Percentiles rank a stretch among this genome's conserved stretches.
phyloP scores from a whole-genome alignment of 2,797 vertebrate genomes.

The Halcyon leucocephala region DNA sequence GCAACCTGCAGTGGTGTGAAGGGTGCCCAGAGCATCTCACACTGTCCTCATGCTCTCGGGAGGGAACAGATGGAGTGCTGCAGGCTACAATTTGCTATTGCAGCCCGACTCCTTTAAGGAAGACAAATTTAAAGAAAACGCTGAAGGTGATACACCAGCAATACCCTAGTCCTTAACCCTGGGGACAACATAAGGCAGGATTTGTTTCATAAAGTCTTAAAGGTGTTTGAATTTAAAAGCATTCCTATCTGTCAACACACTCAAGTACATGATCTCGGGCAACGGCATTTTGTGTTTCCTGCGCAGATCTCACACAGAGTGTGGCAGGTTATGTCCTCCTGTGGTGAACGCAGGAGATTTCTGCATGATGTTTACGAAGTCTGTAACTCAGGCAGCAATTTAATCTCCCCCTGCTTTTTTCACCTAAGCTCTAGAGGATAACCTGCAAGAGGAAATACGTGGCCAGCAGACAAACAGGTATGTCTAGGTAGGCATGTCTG shows the following conservation, averaged over 20 bases:
- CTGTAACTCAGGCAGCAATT: background rate
- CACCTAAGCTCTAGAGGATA: background rate
- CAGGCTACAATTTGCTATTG: conserved; percentile 3
- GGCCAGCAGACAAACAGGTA: background rate
- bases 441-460: background rate
- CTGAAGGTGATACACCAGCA: background rate
- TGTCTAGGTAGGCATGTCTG: background rate
- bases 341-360: background rate
- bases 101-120: background rate
- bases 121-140: background rate
- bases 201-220: background rate
- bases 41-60: background rate
- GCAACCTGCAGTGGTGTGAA: background rate
- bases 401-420: background rate
- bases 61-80: conserved; percentile 23
- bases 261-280: background rate
- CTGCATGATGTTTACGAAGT: background rate
- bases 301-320: background rate
- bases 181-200: background rate
- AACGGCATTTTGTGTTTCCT: background rate
- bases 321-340: background rate
- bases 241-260: background rate
- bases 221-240: conserved; percentile 21
- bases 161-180: background rate
- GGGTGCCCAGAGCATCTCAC: background rate